Evolutionary conservation across 2,797 vertebrate species (phyloP), one percentile per base, ranked within the genome.

Genomic region (Sebastes goodei): DNA sequence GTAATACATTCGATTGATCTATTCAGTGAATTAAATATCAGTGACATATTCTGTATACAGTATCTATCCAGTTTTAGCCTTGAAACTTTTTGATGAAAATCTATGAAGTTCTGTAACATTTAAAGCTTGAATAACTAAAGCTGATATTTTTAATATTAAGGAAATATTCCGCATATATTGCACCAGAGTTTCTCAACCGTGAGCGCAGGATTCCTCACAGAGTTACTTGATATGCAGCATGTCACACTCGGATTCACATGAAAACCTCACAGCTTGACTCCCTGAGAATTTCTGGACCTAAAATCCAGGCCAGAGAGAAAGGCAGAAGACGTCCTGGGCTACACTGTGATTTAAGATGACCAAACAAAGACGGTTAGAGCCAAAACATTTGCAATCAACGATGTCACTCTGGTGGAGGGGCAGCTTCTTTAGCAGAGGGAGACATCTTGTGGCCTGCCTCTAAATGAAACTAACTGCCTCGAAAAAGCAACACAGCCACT

Each of bases 371-470:
- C 30, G 25, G 67, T 49, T 6, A 72, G 60, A 52, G 67, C 23
- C 12, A 68, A 75, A 71, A 25, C 53, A 63, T 74, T 70, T 74
- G 62, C 66, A 76, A 60, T 76, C 77, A 71, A 56, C 38, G 73
- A 55, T 76, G 82, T 83, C 80, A 77, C 23, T 81, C 65, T 59
- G 35, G 75, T 69, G 71, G 83, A 89, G 9, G 1, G 61, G 78
- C 76, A 66, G 86, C 92, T 92, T 93, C 82, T 93, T 94, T 91
- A 92, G 94, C 84, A 83, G 78, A 95, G 94, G 91, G 94, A 93
- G 95, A 96, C 95, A 95, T 93, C 95, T 95, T 92, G 94, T 95
- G 95, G 95, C 82, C 84, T 88, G 73, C 73, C 75, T 84, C 75
- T 89, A 90, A 91, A 93, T 88, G 32, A 86, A 91, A 86, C 67